Percentiles rank a stretch among this genome's conserved stretches.
Conservation (phyloP, 2,888 invertebrate genomes). For the Nephrotoma appendiculata region DNA sequence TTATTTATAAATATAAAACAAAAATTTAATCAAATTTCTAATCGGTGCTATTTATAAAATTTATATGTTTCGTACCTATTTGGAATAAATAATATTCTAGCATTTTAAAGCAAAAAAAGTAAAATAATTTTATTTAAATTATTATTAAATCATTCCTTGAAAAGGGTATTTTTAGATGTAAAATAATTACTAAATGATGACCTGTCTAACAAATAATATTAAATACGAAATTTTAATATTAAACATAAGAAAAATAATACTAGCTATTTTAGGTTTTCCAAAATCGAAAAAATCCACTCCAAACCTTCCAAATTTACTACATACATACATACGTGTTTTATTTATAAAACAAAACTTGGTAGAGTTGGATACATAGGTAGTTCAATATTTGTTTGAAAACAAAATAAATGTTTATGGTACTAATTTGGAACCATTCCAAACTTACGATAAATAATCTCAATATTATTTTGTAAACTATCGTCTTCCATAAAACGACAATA, state of each 20-base stretch:
- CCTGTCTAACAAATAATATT: background rate
- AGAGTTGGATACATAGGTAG: background rate
- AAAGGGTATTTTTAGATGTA: constrained; percentile 8
- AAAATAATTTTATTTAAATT: background rate
- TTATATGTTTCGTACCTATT: background rate
- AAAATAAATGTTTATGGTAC: background rate
- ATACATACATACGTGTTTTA: background rate
- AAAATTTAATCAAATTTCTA: background rate
- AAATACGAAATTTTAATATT: background rate
- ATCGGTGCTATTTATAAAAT: background rate
- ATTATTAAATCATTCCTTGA: constrained; percentile 9
- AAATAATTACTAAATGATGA: background rate
- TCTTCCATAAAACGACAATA: background rate
- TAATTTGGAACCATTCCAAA: background rate
- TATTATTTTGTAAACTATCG: background rate
- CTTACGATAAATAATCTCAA: background rate
- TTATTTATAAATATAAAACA: background rate
- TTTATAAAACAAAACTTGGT: background rate
- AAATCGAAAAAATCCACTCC: background rate
- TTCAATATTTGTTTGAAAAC: background rate
- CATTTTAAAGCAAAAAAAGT: background rate
- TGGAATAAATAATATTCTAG: background rate
- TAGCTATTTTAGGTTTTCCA: background rate
- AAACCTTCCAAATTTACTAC: background rate
- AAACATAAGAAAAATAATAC: background rate